A percentile compares a stretch with the other conserved stretches of the same genome.
Evolutionary conservation across 2,888 invertebrate genomes (phyloP).

Genomic region (Catocala nupta): DNA sequence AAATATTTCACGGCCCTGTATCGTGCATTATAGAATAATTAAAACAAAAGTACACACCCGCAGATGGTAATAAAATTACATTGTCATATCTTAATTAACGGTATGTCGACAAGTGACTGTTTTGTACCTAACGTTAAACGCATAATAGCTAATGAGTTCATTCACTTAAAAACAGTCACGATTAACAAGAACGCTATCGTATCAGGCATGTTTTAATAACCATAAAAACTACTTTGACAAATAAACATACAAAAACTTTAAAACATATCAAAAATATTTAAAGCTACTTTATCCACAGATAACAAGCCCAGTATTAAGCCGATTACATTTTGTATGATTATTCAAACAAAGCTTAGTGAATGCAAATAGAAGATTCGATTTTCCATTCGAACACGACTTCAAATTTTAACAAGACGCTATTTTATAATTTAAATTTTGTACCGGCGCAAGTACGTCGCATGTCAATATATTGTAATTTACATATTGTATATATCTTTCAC

Average conservation of each 20-base stretch:
- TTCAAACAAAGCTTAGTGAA: conserved; percentile 7
- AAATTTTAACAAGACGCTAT: conserved; percentile 15
- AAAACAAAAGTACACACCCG: neutral
- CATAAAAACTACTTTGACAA: neutral
- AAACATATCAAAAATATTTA: neutral
- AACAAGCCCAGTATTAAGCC: neutral
- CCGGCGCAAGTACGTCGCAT: conserved; percentile 3
- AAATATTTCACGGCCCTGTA: neutral
- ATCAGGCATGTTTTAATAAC: neutral
- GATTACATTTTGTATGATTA: conserved; percentile 7
- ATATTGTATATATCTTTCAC: conserved; percentile 1
- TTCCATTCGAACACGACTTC: conserved; percentile 15
- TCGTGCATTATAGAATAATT: neutral
- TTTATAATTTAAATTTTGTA: conserved; percentile 14
- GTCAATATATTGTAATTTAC: conserved; percentile 6
- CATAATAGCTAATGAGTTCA: conserved; percentile 53
- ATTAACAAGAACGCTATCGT: conserved; percentile 18
- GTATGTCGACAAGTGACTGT: conserved; percentile 21
- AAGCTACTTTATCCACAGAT: neutral
- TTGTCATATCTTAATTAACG: conserved; percentile 31
- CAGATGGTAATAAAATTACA: conserved; percentile 11
- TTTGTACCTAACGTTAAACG: conserved; percentile 20
- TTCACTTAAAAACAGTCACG: conserved; percentile 49
- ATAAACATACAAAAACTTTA: neutral
- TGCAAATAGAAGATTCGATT: conserved; percentile 8